Conservation (phyloP, 2,113 vertebrate species). For the Passerina amoena region DNA sequence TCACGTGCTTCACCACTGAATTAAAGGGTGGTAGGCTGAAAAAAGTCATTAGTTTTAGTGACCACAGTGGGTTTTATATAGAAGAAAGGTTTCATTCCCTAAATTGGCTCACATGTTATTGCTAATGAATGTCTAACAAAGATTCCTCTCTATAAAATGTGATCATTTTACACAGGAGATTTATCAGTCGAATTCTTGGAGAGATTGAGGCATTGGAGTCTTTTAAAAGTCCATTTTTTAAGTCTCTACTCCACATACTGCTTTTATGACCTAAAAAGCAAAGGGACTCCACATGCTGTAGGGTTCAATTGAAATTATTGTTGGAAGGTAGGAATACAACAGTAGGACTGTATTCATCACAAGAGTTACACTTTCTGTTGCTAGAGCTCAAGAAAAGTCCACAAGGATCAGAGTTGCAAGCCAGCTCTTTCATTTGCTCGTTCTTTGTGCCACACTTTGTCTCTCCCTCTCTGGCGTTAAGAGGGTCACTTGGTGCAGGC, state of each 20-base stretch:
- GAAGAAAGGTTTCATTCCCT: slow-evolving; percentile 66
- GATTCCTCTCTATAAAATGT: slow-evolving; percentile 70
- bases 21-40: slow-evolving; percentile 47
- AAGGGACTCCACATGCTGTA: slow-evolving; percentile 70
- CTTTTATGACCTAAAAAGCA: slow-evolving; percentile 75
- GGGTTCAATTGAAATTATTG: slow-evolving; percentile 73
- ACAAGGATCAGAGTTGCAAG: slow-evolving; percentile 66
- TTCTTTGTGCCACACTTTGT: slow-evolving; percentile 65
- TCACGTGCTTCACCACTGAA: slow-evolving; percentile 37
- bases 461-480: slow-evolving; percentile 34
- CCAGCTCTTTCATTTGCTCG: slow-evolving; percentile 56
- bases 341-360: slow-evolving; percentile 71
- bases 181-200: slow-evolving; percentile 69
- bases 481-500: slow-evolving; percentile 63
- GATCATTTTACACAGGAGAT: slow-evolving; percentile 72
- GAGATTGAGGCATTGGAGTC: slow-evolving; percentile 65
- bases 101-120: slow-evolving; percentile 67
- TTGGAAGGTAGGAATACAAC: slow-evolving; percentile 71
- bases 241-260: slow-evolving; percentile 64
- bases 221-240: slow-evolving; percentile 73
- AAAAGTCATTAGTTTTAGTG: slow-evolving; percentile 71
- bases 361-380: slow-evolving; percentile 69
- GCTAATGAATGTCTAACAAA: slow-evolving; percentile 73
- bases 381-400: slow-evolving; percentile 65
- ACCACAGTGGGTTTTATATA: slow-evolving; percentile 58